Percentiles rank a stretch among this genome's conserved stretches.
These are phyloP conservation scores for Zhuqinia jingwanae DNA, from an alignment of 2,888 invertebrate genomes.

Conservation along the genomic window DNA sequence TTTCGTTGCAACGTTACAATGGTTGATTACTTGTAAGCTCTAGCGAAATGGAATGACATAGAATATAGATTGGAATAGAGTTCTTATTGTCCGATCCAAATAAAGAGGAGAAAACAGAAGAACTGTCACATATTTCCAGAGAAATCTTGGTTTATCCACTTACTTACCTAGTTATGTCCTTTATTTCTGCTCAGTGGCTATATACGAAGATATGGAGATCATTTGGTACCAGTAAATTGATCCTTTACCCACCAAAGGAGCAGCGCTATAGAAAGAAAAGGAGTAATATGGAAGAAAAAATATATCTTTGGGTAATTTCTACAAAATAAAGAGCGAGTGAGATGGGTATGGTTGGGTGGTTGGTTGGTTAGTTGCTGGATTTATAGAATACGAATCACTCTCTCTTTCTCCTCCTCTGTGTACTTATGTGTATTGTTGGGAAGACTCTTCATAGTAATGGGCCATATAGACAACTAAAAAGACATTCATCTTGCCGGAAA, in stretches of 20 bases:
- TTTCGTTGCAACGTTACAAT: no score
- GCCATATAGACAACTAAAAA: constrained; percentile 74
- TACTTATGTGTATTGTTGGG: constrained; percentile 26
- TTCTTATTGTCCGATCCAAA: no score
- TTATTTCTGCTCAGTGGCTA: constrained; percentile 18
- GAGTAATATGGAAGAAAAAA: constrained; percentile 5
- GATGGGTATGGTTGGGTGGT: constrained; percentile 56
- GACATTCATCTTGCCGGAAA: constrained; percentile 79
- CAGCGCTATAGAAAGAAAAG: neutral
- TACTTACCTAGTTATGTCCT: neutral
- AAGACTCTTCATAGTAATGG: constrained; percentile 72
- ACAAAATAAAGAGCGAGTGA: constrained; percentile 23
- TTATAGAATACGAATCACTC: constrained; percentile 43
- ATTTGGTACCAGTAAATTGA: constrained; percentile 62
- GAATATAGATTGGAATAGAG: no score
- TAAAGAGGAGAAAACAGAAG: no score
- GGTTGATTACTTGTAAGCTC: no score
- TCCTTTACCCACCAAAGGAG: constrained; percentile 25
- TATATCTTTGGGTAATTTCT: constrained; percentile 5
- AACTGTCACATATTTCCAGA: no score
- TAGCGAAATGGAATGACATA: no score
- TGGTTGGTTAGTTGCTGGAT: constrained; percentile 61
- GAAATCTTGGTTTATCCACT: neutral
- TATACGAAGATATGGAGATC: constrained; percentile 8
- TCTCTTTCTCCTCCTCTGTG: constrained; percentile 4